Evolutionary conservation across 2,113 vertebrate genomes (phyloP).

Genomic region (Pedionomus torquatus): DNA sequence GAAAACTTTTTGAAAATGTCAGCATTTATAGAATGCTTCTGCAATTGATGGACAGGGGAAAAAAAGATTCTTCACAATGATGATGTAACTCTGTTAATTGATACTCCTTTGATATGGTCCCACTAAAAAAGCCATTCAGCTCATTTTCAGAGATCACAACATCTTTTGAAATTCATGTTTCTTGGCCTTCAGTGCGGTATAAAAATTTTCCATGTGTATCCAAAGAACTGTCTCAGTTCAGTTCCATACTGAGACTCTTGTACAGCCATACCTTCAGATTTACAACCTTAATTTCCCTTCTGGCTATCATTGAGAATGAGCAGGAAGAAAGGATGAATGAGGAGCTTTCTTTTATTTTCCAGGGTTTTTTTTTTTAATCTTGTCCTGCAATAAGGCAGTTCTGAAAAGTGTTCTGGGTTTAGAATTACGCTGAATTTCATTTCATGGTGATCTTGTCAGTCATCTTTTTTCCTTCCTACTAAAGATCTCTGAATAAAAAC

Average conservation of each 20-base stretch:
- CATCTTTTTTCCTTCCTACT: neutral
- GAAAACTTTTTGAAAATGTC: neutral
- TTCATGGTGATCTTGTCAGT: neutral
- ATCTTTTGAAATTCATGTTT: neutral
- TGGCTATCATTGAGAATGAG: neutral
- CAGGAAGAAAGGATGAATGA: neutral
- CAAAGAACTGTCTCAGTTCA: neutral
- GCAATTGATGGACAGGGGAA: neutral
- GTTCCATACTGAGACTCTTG: neutral
- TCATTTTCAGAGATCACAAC: neutral
- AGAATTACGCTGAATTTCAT: neutral
- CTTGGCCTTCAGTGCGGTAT: neutral
- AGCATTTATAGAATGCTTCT: neutral
- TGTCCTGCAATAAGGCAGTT: neutral
- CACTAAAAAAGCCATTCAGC: neutral
- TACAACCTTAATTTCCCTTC: constrained; percentile 45
- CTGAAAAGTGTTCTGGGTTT: neutral
- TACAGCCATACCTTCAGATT: constrained; percentile 24
- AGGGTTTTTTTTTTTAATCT: neutral
- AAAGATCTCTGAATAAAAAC: neutral
- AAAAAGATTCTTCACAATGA: neutral
- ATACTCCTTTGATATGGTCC: neutral
- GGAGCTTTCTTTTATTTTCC: constrained; percentile 1
- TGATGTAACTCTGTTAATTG: neutral
- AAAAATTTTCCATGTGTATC: neutral